Percentiles rank a stretch among this genome's conserved stretches.
phyloP scores from a whole-genome alignment of 2,113 vertebrate species.

The Hydrolagus affinis region DNA sequence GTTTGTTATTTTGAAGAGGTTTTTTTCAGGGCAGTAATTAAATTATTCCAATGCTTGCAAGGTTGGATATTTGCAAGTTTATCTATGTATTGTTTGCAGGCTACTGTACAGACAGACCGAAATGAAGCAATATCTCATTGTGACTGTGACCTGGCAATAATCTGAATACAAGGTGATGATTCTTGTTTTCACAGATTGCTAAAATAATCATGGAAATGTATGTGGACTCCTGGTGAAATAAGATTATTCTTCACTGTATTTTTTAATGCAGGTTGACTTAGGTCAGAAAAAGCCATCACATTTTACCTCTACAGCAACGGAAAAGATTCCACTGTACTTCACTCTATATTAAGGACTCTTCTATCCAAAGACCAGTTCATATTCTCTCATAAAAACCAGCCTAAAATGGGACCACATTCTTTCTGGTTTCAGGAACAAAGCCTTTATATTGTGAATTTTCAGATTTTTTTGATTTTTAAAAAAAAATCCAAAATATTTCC shows the following conservation, averaged over 20 bases:
- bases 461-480: slow-evolving; percentile 13
- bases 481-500: slow-evolving; percentile 9
- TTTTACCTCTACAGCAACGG: background rate
- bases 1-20: background rate
- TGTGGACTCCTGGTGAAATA: background rate
- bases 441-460: slow-evolving; percentile 29
- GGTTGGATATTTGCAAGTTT: background rate
- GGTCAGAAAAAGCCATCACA: background rate
- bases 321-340: background rate
- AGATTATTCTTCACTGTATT: background rate
- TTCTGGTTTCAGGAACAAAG: slow-evolving; percentile 28
- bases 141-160: background rate
- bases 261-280: background rate
- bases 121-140: slow-evolving; percentile 3
- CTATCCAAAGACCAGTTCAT: slow-evolving; percentile 30
- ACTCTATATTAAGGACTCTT: slow-evolving; percentile 23
- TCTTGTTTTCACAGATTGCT: background rate
- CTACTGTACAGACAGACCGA: background rate
- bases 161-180: background rate
- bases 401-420: slow-evolving; percentile 23
- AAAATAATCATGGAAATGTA: background rate
- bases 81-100: background rate
- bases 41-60: background rate
- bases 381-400: slow-evolving; percentile 27
- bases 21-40: background rate